Evolutionary conservation across 2,113 vertebrate species (phyloP).

Genomic region (Amazona guildingii): DNA sequence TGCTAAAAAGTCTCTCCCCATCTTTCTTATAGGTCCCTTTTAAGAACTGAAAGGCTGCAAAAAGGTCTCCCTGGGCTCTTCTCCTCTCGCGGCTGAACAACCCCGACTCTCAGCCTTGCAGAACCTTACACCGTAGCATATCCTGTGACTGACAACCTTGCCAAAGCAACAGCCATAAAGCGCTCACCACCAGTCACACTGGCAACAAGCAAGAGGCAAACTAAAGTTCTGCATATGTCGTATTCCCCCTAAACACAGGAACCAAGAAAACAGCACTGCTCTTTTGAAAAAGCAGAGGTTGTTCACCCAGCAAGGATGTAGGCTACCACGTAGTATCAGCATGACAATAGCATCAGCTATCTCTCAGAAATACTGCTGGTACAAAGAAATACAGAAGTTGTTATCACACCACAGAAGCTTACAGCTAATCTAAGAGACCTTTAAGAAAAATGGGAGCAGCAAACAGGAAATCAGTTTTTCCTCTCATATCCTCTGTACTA

Average conservation of each 20-base stretch:
- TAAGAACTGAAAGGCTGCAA: background rate
- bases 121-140: background rate
- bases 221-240: rapidly evolving
- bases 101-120: background rate
- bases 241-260: background rate
- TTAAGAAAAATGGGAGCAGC: background rate
- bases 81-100: background rate
- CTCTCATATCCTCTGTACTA: background rate
- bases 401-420: background rate
- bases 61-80: background rate
- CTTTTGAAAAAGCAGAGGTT: background rate
- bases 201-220: background rate
- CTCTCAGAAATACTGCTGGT: background rate
- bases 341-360: background rate
- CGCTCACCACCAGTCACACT: background rate
- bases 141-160: background rate
- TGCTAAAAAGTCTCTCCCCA: background rate
- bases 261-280: background rate
- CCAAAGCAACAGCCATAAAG: background rate
- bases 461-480: background rate
- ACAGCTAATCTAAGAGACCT: background rate
- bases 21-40: background rate
- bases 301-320: background rate
- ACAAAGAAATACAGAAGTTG: background rate
- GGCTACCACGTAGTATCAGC: background rate